These are phyloP conservation scores for Lepidothrix coronata DNA, from an alignment of 2,113 vertebrate species.

Conservation along the genomic window DNA sequence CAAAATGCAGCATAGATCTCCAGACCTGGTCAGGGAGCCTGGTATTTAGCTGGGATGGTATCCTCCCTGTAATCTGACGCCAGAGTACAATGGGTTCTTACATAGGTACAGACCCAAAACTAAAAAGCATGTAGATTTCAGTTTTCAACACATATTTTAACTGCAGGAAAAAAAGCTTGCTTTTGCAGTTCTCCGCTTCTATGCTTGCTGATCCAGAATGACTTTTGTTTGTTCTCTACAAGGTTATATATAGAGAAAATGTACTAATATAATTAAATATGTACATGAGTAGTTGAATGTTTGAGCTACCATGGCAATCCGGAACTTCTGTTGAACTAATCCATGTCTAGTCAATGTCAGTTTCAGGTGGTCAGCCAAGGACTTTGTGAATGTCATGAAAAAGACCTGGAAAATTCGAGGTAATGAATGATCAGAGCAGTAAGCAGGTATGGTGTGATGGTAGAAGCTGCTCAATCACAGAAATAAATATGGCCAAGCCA, in stretches of 20 bases:
- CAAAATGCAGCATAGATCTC: rapidly evolving
- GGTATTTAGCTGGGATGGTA: rapidly evolving
- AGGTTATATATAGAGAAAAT: not conserved
- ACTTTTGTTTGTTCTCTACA: not conserved
- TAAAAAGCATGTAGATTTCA: not conserved
- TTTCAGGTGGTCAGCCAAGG: not conserved
- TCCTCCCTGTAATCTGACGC: not conserved
- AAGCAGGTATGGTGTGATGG: not conserved
- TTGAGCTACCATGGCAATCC: not conserved
- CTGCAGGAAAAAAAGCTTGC: not conserved
- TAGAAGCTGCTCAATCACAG: not conserved
- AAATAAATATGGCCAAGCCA: not conserved
- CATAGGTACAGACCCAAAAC: not conserved
- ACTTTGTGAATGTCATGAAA: not conserved
- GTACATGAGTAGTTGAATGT: not conserved
- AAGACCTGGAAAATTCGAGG: not conserved
- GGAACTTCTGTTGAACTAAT: not conserved
- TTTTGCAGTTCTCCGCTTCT: not conserved
- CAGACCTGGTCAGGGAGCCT: not conserved
- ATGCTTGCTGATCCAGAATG: not conserved
- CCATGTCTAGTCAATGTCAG: not conserved
- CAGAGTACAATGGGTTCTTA: not conserved
- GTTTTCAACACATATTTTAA: not conserved
- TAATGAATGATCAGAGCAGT: not conserved
- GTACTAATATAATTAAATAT: not conserved